phyloP scores from a whole-genome alignment of 2,113 vertebrate species.

The Corvus moneduloides region DNA sequence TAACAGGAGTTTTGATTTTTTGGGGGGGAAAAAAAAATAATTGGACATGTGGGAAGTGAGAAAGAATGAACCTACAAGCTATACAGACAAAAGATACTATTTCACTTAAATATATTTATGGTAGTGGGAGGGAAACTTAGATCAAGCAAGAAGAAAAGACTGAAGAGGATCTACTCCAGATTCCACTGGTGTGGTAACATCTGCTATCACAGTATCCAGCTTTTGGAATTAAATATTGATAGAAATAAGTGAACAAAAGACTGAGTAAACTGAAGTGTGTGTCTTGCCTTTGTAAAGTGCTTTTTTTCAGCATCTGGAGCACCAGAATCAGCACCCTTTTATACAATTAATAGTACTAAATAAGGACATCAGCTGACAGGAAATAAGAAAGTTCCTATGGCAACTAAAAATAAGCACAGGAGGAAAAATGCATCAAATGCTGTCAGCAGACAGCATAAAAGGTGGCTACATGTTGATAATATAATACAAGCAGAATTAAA shows the following conservation, averaged over 20 bases:
- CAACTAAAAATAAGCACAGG: constrained; percentile 64
- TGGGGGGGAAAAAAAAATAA: background rate
- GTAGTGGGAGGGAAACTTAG: constrained; percentile 5
- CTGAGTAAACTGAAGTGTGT: background rate
- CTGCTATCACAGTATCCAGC: background rate
- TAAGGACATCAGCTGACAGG: constrained; percentile 51
- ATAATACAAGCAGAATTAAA: background rate
- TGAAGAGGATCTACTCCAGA: background rate
- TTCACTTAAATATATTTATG: background rate
- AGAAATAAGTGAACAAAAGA: constrained; percentile 26
- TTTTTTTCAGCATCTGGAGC: background rate
- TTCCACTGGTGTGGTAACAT: constrained; percentile 16
- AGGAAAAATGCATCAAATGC: constrained; percentile 30
- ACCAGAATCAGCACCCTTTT: constrained; percentile 33
- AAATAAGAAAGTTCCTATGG: constrained; percentile 69
- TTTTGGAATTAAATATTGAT: constrained; percentile 30
- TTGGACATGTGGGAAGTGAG: background rate
- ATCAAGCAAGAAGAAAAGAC: background rate
- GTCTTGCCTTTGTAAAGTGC: background rate
- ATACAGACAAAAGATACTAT: constrained; percentile 1
- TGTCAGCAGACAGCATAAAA: constrained; percentile 31
- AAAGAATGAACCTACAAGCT: background rate
- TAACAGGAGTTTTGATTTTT: background rate
- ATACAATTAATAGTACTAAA: constrained; percentile 55
- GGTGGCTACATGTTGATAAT: background rate